phyloP scores from a whole-genome alignment of 2,113 vertebrate species.

The Colinus virginianus region DNA sequence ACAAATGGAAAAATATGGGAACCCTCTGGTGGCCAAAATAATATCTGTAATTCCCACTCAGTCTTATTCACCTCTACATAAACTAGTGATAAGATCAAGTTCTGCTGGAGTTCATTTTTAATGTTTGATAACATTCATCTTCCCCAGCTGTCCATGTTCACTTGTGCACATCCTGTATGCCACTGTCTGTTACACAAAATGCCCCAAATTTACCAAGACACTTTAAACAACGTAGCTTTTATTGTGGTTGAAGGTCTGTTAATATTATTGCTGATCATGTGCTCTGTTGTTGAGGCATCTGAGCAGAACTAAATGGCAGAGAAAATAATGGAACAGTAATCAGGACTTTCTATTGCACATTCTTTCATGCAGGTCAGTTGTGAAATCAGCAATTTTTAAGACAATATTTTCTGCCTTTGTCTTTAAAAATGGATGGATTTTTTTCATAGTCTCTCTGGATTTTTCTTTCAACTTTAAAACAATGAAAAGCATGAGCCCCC shows the following conservation, averaged over 20 bases:
- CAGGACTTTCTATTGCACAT: background rate
- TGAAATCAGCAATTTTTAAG: background rate
- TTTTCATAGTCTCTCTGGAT: background rate
- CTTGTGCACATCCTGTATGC: background rate
- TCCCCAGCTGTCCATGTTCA: background rate
- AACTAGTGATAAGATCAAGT: background rate
- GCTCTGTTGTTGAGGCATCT: background rate
- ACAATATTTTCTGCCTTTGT: background rate
- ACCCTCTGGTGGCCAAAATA: conserved; percentile 68
- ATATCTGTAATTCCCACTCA: conserved; percentile 52
- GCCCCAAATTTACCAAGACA: background rate
- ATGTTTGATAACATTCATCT: background rate
- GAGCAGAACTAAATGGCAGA: background rate
- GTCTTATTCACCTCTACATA: background rate
- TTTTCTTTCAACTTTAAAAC: background rate
- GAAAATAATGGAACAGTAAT: conserved; percentile 13
- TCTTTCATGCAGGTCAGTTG: background rate
- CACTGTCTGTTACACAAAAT: background rate
- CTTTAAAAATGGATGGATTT: background rate
- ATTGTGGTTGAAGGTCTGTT: conserved; percentile 40
- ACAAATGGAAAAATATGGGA: conserved; percentile 58
- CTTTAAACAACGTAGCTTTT: background rate
- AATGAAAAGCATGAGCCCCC: background rate
- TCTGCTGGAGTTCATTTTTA: background rate
- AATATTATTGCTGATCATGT: conserved; percentile 1